Evolutionary conservation across 2,113 vertebrate species (phyloP).

Genomic region (Hippocampus barbouri): DNA sequence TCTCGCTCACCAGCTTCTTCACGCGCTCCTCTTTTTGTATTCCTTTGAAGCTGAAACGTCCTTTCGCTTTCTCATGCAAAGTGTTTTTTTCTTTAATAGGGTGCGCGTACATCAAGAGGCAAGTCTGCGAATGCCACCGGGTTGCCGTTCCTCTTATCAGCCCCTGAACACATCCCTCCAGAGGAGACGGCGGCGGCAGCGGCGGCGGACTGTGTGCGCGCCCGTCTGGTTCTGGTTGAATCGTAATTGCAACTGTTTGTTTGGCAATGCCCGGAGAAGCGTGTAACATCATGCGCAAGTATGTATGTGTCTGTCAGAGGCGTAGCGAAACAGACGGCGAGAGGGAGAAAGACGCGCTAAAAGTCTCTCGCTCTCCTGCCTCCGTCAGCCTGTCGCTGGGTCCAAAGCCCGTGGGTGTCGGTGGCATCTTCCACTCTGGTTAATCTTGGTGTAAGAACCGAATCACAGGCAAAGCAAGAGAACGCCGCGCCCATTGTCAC

Average conservation of each 20-base stretch:
- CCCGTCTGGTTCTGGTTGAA: neutral
- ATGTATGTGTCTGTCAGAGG: conserved; percentile 34
- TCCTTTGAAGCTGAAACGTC: conserved; percentile 15
- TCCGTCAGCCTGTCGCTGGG: conserved; percentile 16
- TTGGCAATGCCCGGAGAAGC: conserved; percentile 39
- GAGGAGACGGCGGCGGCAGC: conserved; percentile 4
- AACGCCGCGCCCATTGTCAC: conserved; percentile 47
- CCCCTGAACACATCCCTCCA: conserved; percentile 48
- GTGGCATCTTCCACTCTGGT: conserved; percentile 54
- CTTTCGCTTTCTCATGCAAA: neutral
- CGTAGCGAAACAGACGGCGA: conserved; percentile 33
- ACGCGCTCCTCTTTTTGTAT: neutral
- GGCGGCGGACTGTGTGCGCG: neutral
- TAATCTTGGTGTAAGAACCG: conserved; percentile 67
- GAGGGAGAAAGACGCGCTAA: conserved; percentile 25
- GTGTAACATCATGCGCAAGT: conserved; percentile 19
- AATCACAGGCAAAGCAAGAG: conserved; percentile 63
- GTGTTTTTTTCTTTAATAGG: neutral
- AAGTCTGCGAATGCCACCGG: conserved; percentile 21
- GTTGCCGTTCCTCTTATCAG: conserved; percentile 59
- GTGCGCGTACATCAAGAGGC: neutral
- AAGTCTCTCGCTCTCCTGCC: conserved; percentile 36
- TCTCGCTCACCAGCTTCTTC: conserved; percentile 13
- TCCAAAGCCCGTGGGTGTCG: conserved; percentile 57
- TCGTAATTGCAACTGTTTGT: conserved; percentile 45